Conservation (phyloP, 2,888 invertebrate species). For the Hipparchia semele region DNA sequence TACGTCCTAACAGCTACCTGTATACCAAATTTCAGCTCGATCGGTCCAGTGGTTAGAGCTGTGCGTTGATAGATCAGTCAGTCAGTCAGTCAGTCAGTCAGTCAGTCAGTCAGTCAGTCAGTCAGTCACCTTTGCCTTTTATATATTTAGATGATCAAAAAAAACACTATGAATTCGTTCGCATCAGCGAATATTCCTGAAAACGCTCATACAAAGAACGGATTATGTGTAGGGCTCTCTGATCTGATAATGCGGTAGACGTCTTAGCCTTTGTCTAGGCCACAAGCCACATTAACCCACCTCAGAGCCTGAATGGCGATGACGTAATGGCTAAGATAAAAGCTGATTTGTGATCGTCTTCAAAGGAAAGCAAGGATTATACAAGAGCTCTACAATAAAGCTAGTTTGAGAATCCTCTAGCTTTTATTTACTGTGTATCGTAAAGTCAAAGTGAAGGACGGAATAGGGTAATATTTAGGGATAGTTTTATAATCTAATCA, state of each 20-base stretch:
- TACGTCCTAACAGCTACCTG: too few relatives aligned
- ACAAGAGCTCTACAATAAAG: neutral
- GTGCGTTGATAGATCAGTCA: too few relatives aligned
- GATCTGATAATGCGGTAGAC: neutral
- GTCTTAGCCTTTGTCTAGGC: neutral
- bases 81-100: too few relatives aligned
- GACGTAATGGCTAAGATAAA: slow-evolving; percentile 8
- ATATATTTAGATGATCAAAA: too few relatives aligned
- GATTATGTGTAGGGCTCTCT: neutral
- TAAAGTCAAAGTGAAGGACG: neutral
- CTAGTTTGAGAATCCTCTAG: neutral
- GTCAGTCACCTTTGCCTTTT: too few relatives aligned
- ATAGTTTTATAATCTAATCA: neutral
- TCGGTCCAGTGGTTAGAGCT: too few relatives aligned
- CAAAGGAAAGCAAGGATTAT: neutral
- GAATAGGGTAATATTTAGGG: neutral
- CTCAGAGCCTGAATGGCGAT: neutral
- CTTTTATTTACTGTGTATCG: neutral
- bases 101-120: too few relatives aligned
- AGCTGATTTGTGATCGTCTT: slow-evolving; percentile 4
- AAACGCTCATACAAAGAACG: too few relatives aligned
- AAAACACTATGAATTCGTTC: too few relatives aligned
- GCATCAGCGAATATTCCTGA: too few relatives aligned
- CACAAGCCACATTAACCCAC: neutral
- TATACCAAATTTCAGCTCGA: too few relatives aligned